Conservation (phyloP, 1,140 invertebrate species). For the Belonocnema kinseyi region DNA sequence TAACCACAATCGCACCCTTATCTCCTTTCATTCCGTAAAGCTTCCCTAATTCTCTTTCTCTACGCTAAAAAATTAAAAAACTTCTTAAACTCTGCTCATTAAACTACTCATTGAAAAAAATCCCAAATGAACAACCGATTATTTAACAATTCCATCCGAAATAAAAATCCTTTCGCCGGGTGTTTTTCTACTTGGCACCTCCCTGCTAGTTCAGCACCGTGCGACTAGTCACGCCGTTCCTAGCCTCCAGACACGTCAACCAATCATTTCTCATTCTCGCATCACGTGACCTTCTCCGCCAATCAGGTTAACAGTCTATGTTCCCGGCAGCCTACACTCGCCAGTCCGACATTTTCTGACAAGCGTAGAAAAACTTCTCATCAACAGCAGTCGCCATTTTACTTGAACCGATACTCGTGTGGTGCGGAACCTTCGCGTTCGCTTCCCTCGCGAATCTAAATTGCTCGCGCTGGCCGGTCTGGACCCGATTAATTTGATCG, state of each 20-base stretch:
- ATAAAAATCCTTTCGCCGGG: background rate
- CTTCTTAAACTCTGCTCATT: no score
- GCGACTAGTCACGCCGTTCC: constrained; percentile 48
- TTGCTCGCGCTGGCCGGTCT: constrained; percentile 58
- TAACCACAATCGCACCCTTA: background rate
- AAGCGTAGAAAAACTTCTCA: constrained; percentile 94
- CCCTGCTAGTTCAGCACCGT: constrained; percentile 48
- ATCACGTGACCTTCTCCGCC: constrained; percentile 69
- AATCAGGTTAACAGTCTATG: constrained; percentile 64
- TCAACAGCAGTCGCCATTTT: constrained; percentile 93
- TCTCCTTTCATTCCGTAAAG: no score
- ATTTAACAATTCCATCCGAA: background rate
- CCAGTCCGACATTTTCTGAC: constrained; percentile 90
- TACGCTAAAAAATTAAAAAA: no score
- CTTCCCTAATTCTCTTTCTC: no score
- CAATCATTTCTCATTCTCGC: constrained; percentile 42
- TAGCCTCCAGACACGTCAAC: constrained; percentile 48
- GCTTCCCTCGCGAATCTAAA: constrained; percentile 59
- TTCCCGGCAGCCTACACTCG: constrained; percentile 79
- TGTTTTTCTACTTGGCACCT: background rate
- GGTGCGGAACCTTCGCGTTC: constrained; percentile 64
- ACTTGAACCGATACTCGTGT: constrained; percentile 83
- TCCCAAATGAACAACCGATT: background rate
- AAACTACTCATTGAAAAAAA: no score
- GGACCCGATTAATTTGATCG: constrained; percentile 56